Conservation (phyloP, 2,888 invertebrate species). For the Apotomis capreana region DNA sequence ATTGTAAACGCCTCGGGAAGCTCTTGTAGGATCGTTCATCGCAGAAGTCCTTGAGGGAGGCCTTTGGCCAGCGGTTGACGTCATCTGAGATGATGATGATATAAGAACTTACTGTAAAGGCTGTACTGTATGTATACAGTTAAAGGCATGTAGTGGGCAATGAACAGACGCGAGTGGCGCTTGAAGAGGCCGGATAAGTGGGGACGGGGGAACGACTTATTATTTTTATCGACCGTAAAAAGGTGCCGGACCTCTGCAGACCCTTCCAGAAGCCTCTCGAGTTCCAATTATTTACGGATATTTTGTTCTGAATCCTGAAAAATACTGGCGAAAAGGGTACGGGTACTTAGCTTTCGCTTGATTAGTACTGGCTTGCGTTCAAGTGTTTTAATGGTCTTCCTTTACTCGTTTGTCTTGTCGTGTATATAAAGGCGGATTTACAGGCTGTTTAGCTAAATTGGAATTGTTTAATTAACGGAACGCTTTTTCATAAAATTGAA, state of each 20-base stretch:
- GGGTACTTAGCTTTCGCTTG: slow-evolving; percentile 62
- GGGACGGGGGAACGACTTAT: slow-evolving; percentile 66
- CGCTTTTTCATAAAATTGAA: neutral
- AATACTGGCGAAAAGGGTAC: slow-evolving; percentile 67
- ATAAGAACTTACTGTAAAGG: slow-evolving; percentile 1
- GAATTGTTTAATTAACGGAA: slow-evolving; percentile 19
- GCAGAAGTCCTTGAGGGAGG: no score
- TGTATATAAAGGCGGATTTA: slow-evolving; percentile 37
- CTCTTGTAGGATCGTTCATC: no score
- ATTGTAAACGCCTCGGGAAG: no score
- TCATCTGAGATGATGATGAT: no score
- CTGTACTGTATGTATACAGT: slow-evolving; percentile 4
- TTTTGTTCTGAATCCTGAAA: slow-evolving; percentile 74
- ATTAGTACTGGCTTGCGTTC: slow-evolving; percentile 54
- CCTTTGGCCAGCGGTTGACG: no score
- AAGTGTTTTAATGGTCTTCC: slow-evolving; percentile 46
- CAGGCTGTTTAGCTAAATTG: slow-evolving; percentile 29
- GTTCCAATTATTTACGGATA: slow-evolving; percentile 78
- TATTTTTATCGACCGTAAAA: slow-evolving; percentile 82
- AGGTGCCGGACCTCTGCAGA: slow-evolving; percentile 74
- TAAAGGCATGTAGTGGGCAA: slow-evolving; percentile 23
- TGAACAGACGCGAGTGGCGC: slow-evolving; percentile 68
- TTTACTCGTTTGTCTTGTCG: slow-evolving; percentile 40
- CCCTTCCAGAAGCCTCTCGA: slow-evolving; percentile 70
- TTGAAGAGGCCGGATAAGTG: slow-evolving; percentile 44